Percentiles rank a stretch among this genome's conserved stretches.
These are phyloP conservation scores for Muschampia plurimacula DNA, from an alignment of 2,888 invertebrate genomes.

Conservation along the genomic window DNA sequence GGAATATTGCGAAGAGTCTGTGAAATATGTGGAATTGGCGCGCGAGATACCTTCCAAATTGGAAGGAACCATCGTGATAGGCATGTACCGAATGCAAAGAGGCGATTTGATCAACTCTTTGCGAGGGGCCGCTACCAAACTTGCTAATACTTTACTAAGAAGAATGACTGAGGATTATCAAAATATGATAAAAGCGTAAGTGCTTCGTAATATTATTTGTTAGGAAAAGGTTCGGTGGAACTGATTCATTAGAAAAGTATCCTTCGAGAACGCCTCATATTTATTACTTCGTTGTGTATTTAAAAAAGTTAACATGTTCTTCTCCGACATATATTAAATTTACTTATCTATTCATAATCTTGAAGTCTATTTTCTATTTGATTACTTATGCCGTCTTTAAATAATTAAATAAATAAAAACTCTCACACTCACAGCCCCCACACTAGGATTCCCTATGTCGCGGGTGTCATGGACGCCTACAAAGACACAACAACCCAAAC, in stretches of 20 bases:
- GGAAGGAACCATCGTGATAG: slow-evolving; percentile 90
- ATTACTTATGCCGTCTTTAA: no score
- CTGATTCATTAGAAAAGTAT: not conserved
- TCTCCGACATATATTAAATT: no score
- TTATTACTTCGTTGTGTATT: no score
- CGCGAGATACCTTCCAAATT: slow-evolving; percentile 86
- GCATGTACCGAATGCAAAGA: slow-evolving; percentile 94
- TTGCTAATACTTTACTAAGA: slow-evolving; percentile 89
- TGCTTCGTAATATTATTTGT: slow-evolving; percentile 42
- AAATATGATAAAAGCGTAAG: slow-evolving; percentile 90
- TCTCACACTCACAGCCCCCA: no score
- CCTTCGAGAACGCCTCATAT: no score
- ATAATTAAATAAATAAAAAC: no score
- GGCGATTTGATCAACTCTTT: slow-evolving; percentile 91
- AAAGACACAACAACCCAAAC: no score
- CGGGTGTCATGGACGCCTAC: no score
- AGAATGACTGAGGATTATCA: slow-evolving; percentile 94
- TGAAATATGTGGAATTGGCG: slow-evolving; percentile 87
- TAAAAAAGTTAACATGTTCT: no score
- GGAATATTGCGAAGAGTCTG: slow-evolving; percentile 86
- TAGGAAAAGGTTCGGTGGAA: not conserved
- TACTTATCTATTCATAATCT: no score
- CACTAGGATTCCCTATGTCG: no score
- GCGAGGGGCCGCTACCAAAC: slow-evolving; percentile 87
- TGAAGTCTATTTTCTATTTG: no score